phyloP scores from a whole-genome alignment of 2,113 vertebrate species.

The Telmatochromis sp. region DNA sequence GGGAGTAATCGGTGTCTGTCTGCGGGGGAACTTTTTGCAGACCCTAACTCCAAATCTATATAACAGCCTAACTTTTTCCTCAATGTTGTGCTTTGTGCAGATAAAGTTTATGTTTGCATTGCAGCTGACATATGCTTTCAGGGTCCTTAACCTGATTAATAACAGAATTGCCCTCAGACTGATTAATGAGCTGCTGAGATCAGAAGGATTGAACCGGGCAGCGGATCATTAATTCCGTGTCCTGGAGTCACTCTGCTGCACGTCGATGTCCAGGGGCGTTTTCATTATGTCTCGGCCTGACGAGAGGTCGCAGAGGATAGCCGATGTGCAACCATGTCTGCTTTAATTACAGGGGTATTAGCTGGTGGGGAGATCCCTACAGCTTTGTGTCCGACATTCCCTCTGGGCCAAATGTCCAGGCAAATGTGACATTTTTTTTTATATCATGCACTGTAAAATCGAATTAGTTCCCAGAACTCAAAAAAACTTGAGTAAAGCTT shows the following conservation, averaged over 20 bases:
- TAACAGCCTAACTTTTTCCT: not conserved
- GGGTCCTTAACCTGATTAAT: constrained; percentile 51
- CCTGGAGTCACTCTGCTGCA: not conserved
- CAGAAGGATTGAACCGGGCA: constrained; percentile 31
- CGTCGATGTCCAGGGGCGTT: not conserved
- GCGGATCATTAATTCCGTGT: constrained; percentile 38
- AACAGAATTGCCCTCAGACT: constrained; percentile 41
- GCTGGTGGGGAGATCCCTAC: not conserved
- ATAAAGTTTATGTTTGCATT: constrained; percentile 3
- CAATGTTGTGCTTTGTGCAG: not conserved
- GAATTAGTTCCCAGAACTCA: too few relatives aligned
- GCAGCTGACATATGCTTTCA: constrained; percentile 47
- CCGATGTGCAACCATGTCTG: constrained; percentile 21
- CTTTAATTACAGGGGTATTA: constrained; percentile 62
- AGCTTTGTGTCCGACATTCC: constrained; percentile 16
- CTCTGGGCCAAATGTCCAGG: constrained; percentile 5
- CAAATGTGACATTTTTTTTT: not conserved
- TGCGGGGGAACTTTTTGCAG: not conserved
- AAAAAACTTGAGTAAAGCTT: too few relatives aligned
- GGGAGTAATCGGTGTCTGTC: not conserved
- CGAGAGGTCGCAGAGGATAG: not conserved
- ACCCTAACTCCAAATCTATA: not conserved
- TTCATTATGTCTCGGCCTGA: not conserved
- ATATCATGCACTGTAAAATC: not conserved
- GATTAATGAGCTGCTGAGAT: constrained; percentile 59